phyloP scores from a whole-genome alignment of 1,140 invertebrate genomes.

The Cotesia typhae region DNA sequence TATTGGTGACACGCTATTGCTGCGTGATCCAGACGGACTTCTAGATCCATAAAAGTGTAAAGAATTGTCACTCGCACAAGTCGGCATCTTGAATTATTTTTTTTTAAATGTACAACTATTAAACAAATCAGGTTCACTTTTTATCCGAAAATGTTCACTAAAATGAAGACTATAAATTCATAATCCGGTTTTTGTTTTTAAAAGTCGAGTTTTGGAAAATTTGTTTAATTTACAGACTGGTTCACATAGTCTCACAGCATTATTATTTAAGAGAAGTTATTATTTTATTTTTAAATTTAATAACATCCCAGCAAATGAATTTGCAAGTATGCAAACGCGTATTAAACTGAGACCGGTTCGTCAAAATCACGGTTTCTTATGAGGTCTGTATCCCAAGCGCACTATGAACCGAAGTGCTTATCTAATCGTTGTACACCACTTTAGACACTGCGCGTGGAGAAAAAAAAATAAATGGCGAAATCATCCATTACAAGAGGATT shows the following conservation, averaged over 20 bases:
- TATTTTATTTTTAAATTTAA: neutral
- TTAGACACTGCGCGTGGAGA: conserved; percentile 50
- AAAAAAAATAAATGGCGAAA: conserved; percentile 39
- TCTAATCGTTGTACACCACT: conserved; percentile 58
- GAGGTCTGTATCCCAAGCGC: conserved; percentile 58
- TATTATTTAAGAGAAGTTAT: neutral
- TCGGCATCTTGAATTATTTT: conserved; percentile 67
- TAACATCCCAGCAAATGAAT: conserved; percentile 27
- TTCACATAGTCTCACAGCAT: too few relatives aligned
- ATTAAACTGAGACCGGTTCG: conserved; percentile 54
- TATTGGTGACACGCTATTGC: conserved; percentile 67
- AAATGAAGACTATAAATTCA: too few relatives aligned
- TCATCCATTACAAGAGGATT: neutral
- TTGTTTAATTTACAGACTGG: too few relatives aligned
- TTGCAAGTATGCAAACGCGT: conserved; percentile 49
- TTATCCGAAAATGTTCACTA: neutral
- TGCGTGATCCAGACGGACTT: conserved; percentile 61
- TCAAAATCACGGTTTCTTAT: conserved; percentile 59
- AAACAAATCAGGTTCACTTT: neutral
- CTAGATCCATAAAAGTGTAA: conserved; percentile 63
- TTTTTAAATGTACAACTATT: neutral
- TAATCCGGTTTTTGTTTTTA: too few relatives aligned
- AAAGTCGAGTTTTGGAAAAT: too few relatives aligned
- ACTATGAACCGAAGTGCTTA: conserved; percentile 64
- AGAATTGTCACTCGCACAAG: conserved; percentile 71